Conservation (phyloP, 2,888 invertebrate species). For the Sphaerophoria taeniata region DNA sequence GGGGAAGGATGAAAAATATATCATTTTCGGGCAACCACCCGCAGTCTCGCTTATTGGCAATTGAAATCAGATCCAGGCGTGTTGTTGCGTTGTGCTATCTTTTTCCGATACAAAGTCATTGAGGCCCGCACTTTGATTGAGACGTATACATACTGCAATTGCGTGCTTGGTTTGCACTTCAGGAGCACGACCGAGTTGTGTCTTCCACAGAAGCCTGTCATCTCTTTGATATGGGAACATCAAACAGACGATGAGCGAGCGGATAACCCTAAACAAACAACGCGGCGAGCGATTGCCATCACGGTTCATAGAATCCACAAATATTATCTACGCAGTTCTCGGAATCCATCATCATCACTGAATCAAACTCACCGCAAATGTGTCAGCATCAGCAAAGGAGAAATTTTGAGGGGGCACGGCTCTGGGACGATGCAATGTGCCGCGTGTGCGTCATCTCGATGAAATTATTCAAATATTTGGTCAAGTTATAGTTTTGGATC, state of each 20-base stretch:
- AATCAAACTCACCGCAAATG: no score
- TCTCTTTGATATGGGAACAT: conserved; percentile 60
- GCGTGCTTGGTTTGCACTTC: conserved; percentile 25
- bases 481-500: conserved; percentile 46
- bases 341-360: not conserved
- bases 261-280: conserved; percentile 16
- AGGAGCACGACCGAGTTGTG: conserved; percentile 4
- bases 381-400: no score
- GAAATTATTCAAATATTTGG: conserved; percentile 68
- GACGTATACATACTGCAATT: conserved; percentile 36
- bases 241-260: conserved; percentile 49
- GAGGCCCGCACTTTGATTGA: conserved; percentile 50
- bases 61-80: conserved; percentile 57
- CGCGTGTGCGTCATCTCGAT: conserved; percentile 31
- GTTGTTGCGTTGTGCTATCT: no score
- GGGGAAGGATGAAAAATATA: not conserved
- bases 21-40: conserved; percentile 44
- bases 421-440: not conserved
- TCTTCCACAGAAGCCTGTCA: conserved; percentile 46
- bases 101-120: not conserved
- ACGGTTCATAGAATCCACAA: not conserved
- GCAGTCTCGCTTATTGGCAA: conserved; percentile 48
- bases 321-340: conserved; percentile 24
- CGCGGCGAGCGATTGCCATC: not conserved
- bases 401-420: not conserved